phyloP scores from a whole-genome alignment of 2,888 invertebrate species.

The Phaedon cochleariae region DNA sequence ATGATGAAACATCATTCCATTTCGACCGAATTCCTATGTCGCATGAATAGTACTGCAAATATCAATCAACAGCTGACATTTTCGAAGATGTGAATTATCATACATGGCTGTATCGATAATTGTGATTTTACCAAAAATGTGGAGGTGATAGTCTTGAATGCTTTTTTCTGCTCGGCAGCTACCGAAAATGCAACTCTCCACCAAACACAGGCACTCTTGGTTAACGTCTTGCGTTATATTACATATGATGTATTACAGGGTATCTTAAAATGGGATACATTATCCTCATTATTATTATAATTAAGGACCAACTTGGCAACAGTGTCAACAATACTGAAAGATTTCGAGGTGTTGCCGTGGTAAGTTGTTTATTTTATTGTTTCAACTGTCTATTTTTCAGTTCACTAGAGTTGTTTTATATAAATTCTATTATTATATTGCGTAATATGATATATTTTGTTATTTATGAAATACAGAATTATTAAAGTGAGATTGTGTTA shows the following conservation, averaged over 20 bases:
- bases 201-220: conserved; percentile 64
- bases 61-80: no score
- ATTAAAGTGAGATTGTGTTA: conserved; percentile 56
- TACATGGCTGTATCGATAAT: no score
- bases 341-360: conserved; percentile 59
- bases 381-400: conserved; percentile 45
- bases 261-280: conserved; percentile 64
- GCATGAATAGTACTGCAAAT: no score
- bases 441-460: conserved; percentile 48
- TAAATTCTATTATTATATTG: conserved; percentile 58
- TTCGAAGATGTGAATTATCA: no score
- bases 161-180: conserved; percentile 62
- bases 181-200: conserved; percentile 62
- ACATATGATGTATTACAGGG: conserved; percentile 65
- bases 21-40: no score
- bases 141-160: neutral
- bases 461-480: conserved; percentile 56
- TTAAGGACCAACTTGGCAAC: conserved; percentile 63
- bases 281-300: conserved; percentile 62
- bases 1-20: no score
- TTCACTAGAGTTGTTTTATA: conserved; percentile 57
- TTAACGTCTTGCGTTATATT: conserved; percentile 62
- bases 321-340: conserved; percentile 50
- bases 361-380: conserved; percentile 55
- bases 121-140: neutral